Evolutionary conservation across 1,140 invertebrate genomes (phyloP).

Genomic region (Brachionus calyciflorus): DNA sequence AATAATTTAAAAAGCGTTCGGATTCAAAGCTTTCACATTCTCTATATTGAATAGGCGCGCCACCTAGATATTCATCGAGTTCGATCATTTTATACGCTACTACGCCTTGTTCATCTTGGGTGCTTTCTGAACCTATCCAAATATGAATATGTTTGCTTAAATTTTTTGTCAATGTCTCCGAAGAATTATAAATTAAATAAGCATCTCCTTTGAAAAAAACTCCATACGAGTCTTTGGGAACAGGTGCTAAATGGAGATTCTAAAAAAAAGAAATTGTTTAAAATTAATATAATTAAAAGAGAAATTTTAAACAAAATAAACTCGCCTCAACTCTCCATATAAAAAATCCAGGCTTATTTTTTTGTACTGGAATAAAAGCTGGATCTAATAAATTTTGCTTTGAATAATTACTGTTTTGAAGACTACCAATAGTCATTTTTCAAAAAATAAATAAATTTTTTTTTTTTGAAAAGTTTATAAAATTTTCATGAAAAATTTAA

Average conservation of each 20-base stretch:
- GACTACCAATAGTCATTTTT: constrained; percentile 14
- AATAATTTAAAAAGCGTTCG: constrained; percentile 74
- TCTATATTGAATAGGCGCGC: constrained; percentile 77
- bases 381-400: constrained; percentile 1
- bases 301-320: not conserved
- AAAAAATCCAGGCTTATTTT: constrained; percentile 2
- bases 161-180: not conserved
- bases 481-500: too few relatives aligned
- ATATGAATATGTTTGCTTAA: constrained; percentile 71
- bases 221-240: constrained; percentile 51
- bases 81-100: constrained; percentile 80
- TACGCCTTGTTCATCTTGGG: constrained; percentile 75
- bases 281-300: not conserved
- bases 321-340: constrained; percentile 22
- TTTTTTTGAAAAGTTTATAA: too few relatives aligned
- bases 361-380: not conserved
- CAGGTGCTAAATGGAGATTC: constrained; percentile 48
- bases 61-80: constrained; percentile 76
- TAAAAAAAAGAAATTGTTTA: constrained; percentile 48
- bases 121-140: constrained; percentile 72
- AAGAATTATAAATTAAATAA: constrained; percentile 51
- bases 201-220: constrained; percentile 58
- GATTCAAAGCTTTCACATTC: constrained; percentile 71
- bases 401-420: not conserved
- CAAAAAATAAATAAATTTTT: too few relatives aligned